Evolutionary conservation across 2,113 vertebrate genomes (phyloP), one percentile per base, ranked within the genome.

Genomic region (Ptychochromis oligacanthus): DNA sequence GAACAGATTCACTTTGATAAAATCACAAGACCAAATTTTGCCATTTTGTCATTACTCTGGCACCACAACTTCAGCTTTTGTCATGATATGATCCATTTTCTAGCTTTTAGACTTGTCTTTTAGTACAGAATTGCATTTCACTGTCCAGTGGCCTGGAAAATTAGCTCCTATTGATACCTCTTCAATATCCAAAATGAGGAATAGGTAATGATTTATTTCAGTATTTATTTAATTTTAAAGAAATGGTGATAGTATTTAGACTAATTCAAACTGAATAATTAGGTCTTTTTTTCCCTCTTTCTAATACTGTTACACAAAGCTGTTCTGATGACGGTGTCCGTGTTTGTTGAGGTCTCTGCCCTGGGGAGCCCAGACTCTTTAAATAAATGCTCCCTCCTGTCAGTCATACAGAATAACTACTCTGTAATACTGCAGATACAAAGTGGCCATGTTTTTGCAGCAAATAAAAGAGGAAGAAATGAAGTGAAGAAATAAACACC

Each of bases 371-470:
- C 28, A 18, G 57, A 55, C 80, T 88, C 84, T 79, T 92, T 91
- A 84, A 91, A 84, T 58, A 83, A 90, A 92, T 83, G 31, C 59
- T 74, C 75, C 20, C 28, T 74, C n/a, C 77, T 80, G 75, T 81
- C 83, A 88, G 28, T 90, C 85, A 82, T 1, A 9, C 26, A 61
- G 34, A 67, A 56, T 13, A 65, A 61, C 59, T 40, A 2, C 52
- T 55, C 40, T 49, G 38, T 49, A 38, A 79, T 2, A 13, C 75
- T 57, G 34, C n/a, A 12, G 59, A 82, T 7, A 54, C 31, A 67
- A 57, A 83, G 34, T 17, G 7, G 2, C n/a, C 20, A 7, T 46
- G 54, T 24, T 22, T 85, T 57, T 31, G 2, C 2, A 36, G 34
- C 12, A 56, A 43, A n/a, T 55, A 49, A 14, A n/a, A 28, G 1